Percentiles rank a stretch among this genome's conserved stretches.
These are phyloP conservation scores for Amiota communis DNA, from an alignment of 2,888 invertebrate species.

Conservation along the genomic window DNA sequence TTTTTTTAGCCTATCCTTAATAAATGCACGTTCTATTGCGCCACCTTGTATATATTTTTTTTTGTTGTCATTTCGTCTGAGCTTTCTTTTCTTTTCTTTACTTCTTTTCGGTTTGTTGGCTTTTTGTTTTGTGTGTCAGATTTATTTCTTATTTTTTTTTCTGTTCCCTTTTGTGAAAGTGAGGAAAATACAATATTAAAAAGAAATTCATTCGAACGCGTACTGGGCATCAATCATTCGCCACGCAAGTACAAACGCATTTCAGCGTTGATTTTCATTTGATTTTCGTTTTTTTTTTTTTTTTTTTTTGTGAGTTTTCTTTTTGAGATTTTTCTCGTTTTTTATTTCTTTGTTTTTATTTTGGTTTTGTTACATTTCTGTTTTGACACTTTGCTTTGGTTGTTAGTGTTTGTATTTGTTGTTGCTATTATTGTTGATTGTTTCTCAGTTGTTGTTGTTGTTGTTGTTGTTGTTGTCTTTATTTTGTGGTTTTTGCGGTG, in stretches of 20 bases:
- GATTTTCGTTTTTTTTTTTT: neutral
- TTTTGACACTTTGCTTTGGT: neutral
- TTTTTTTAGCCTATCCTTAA: no score
- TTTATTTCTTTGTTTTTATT: neutral
- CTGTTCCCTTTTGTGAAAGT: conserved; percentile 54
- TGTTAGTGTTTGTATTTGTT: conserved; percentile 1
- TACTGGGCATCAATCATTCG: conserved; percentile 64
- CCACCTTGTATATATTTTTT: no score
- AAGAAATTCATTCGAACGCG: conserved; percentile 59
- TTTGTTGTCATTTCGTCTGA: neutral
- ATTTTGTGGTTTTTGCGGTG: conserved; percentile 57
- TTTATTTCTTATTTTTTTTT: neutral
- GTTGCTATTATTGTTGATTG: neutral
- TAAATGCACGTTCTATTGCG: no score
- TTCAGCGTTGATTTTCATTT: neutral
- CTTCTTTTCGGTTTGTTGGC: neutral
- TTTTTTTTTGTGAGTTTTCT: neutral
- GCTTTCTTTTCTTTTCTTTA: conserved; percentile 1
- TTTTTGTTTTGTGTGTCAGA: neutral
- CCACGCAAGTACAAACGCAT: conserved; percentile 22
- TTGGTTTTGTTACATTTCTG: neutral
- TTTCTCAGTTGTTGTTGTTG: conserved; percentile 8
- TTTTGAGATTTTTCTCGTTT: no score
- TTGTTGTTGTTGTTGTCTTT: conserved; percentile 39
- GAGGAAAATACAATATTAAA: conserved; percentile 57